Base-by-base conservation (phyloP, 2,888 invertebrate genomes). In the Calameuta filiformis region DNA sequence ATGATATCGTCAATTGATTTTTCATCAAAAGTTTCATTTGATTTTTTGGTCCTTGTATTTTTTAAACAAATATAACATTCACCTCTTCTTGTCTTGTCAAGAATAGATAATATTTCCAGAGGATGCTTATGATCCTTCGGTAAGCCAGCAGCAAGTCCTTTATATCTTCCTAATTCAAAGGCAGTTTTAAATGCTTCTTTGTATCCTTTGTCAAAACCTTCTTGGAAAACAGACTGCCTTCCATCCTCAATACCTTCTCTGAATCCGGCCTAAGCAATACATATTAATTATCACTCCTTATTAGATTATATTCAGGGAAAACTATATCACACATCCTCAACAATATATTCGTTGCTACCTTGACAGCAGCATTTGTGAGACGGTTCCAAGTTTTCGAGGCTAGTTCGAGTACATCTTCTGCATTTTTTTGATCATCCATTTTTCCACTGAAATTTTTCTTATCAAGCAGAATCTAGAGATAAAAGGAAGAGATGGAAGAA, bases 151-250 rank as follows among this genome's bases (percentile, higher is more conserved):
- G 84, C 80, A 68, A 90, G 78, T 4, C 92, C 93, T 87, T 93
- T 92, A 71, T 90, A 91, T 85, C 91, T 91, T 79, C 95, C 94
- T 77, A 95, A 85, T 79, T 92, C 87, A 77, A 95, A 93, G 30
- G 94, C 95, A 84, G 93, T 94, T 79, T 90, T 89, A 68, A 96
- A 93, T 1, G 95, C 96, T 86, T 94, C 94, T 79, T 91, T 90
- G 88, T 95, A 96, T 1, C 96, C 96, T 78, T 88, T 87, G 86
- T 96, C 95, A 89, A 96, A 96, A 87, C 95, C 94, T 33, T 92
- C 88, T 91, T 96, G 96, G 84, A 95, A 95, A 75, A 93, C 93
- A 76, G 93, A 91, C 31, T 94, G 92, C 81, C 94, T 93, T 0
- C 96, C 96, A 87, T 94, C 94, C 56, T 93, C 91, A 79, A 94